Conservation (phyloP, 2,113 vertebrate species). For the Acrocephalus arundinaceus region DNA sequence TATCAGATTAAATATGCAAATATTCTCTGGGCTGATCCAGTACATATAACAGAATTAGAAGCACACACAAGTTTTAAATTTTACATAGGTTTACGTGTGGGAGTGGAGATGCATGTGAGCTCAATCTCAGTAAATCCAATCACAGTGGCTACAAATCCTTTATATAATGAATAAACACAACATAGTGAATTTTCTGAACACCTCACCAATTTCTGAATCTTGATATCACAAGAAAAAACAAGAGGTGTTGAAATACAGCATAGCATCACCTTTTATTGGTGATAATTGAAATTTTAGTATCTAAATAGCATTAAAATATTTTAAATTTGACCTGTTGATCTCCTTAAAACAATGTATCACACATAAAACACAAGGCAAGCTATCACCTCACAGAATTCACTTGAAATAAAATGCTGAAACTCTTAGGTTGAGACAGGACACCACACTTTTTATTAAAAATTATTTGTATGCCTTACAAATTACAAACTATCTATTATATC, state of each 20-base stretch:
- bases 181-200: not conserved
- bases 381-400: not conserved
- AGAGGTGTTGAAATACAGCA: not conserved
- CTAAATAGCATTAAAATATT: not conserved
- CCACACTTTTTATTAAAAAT: not conserved
- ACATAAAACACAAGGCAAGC: not conserved
- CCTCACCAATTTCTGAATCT: not conserved
- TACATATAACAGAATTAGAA: not conserved
- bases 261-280: not conserved
- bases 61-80: not conserved
- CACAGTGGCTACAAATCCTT: not conserved
- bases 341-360: not conserved
- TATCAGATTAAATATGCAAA: not conserved
- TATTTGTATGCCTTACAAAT: not conserved
- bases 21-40: not conserved
- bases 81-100: not conserved
- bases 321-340: not conserved
- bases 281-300: not conserved
- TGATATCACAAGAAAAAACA: not conserved
- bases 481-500: not conserved
- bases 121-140: not conserved
- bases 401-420: not conserved
- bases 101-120: not conserved
- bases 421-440: not conserved
- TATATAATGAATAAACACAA: not conserved